These are phyloP conservation scores for Chanos chanos DNA, from an alignment of 2,797 vertebrate genomes.

Conservation along the genomic window DNA sequence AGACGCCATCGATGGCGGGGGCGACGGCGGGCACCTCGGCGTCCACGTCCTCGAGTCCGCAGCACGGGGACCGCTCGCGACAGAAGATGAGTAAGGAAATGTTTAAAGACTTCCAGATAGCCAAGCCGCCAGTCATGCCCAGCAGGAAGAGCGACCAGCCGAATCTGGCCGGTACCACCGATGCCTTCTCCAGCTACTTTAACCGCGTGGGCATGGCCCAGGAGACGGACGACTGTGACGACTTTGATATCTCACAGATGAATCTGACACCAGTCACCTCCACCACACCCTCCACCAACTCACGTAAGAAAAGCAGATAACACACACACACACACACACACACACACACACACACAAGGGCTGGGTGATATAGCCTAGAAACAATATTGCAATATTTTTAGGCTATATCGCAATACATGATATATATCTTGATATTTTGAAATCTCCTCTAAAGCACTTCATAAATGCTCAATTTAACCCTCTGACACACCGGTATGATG, in stretches of 20 bases:
- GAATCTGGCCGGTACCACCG: constrained; percentile 87
- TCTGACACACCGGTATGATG: too few species aligned
- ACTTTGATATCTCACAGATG: constrained; percentile 99
- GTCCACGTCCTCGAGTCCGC: constrained; percentile 86
- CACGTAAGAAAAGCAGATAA: constrained; percentile 83
- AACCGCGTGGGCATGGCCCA: constrained; percentile 94
- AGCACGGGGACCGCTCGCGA: constrained; percentile 80
- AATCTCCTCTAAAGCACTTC: too few species aligned
- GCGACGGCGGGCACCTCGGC: constrained; percentile 47
- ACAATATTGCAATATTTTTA: too few species aligned
- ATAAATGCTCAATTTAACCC: too few species aligned
- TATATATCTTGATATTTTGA: too few species aligned
- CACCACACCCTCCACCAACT: constrained; percentile 96
- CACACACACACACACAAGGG: too few species aligned
- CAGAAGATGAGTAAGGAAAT: constrained; percentile 90
- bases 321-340: too few species aligned
- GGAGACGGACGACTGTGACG: constrained; percentile 96
- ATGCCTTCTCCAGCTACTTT: constrained; percentile 96
- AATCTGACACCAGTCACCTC: constrained; percentile 98
- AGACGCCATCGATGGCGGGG: constrained; percentile 55
- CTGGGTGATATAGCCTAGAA: too few species aligned
- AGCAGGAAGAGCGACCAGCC: constrained; percentile 85
- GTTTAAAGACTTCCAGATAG: constrained; percentile 96
- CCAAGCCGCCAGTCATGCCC: constrained; percentile 89
- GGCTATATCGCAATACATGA: too few species aligned